A percentile compares a stretch with the other conserved stretches of the same genome.
phyloP scores from a whole-genome alignment of 2,888 invertebrate species.

The Oithona nana region DNA sequence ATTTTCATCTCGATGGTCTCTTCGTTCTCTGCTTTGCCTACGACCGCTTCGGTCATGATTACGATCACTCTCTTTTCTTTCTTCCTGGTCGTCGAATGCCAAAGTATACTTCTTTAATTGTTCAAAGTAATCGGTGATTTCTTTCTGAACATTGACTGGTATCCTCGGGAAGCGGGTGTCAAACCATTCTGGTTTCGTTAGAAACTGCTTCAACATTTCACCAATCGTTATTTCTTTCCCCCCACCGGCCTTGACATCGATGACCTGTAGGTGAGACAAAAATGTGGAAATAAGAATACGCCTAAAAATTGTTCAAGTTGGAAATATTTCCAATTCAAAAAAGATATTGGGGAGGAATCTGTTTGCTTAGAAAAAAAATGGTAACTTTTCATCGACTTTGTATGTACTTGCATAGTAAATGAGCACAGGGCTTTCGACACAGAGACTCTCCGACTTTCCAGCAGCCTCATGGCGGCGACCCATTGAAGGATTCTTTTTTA shows the following conservation, averaged over 20 bases:
- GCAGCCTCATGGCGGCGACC: no score
- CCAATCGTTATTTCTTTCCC: slow-evolving; percentile 84
- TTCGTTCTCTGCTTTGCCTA: neutral
- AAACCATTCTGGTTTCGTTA: slow-evolving; percentile 95
- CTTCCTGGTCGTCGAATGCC: neutral
- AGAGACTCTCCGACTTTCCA: no score
- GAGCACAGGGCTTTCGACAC: neutral
- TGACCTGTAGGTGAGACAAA: slow-evolving; percentile 43
- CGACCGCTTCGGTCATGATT: neutral
- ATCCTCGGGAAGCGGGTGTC: slow-evolving; percentile 94
- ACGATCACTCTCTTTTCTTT: neutral
- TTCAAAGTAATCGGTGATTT: slow-evolving; percentile 29
- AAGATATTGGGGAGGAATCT: no score
- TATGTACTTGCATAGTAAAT: neutral
- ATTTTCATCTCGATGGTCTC: neutral
- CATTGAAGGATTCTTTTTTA: no score
- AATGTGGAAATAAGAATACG: slow-evolving; percentile 13
- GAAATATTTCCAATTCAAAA: neutral
- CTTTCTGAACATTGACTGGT: slow-evolving; percentile 72
- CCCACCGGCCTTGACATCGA: slow-evolving; percentile 94
- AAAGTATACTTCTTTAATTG: neutral
- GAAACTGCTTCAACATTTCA: slow-evolving; percentile 71
- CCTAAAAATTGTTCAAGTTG: neutral
- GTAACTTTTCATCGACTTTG: no score
- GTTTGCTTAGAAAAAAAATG: no score